Evolutionary conservation across 1,140 invertebrate species (phyloP).

Genomic region (Nebria ingens): DNA sequence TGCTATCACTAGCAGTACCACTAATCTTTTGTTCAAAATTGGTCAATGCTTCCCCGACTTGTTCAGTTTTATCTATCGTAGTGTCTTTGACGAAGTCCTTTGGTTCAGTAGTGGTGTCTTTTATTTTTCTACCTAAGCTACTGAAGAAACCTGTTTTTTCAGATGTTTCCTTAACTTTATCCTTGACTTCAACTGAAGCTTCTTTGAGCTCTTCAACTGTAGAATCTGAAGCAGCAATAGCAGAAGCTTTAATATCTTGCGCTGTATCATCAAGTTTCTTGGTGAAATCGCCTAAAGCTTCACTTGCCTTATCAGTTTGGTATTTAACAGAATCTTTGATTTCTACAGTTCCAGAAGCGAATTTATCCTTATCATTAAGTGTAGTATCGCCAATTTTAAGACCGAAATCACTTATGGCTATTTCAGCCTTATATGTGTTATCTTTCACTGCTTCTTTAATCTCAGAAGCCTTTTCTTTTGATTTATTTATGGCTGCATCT

Average conservation of each 20-base stretch:
- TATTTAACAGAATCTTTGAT: not conserved
- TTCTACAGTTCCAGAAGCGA: not conserved
- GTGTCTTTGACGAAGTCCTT: not conserved
- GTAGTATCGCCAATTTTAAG: not conserved
- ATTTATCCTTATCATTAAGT: constrained; percentile 5
- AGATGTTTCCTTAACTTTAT: not conserved
- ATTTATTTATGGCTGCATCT: not conserved
- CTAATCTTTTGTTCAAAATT: not conserved
- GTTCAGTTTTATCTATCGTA: constrained; percentile 1
- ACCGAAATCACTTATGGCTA: not conserved
- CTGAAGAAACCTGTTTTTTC: not conserved
- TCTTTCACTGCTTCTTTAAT: not conserved
- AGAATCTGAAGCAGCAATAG: constrained; percentile 11
- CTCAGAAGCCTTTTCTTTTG: not conserved
- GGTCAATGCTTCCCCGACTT: not conserved
- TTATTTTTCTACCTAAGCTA: not conserved
- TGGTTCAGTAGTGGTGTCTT: not conserved
- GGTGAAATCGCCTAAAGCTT: not conserved
- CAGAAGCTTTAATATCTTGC: not conserved
- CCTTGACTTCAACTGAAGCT: not conserved
- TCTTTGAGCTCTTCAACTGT: constrained; percentile 4
- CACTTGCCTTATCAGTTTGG: not conserved
- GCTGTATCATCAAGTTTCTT: not conserved
- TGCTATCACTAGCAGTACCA: not conserved
- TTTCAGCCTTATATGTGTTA: not conserved